Conservation (phyloP, 1,140 invertebrate genomes). For the Hycleus phaleratus region DNA sequence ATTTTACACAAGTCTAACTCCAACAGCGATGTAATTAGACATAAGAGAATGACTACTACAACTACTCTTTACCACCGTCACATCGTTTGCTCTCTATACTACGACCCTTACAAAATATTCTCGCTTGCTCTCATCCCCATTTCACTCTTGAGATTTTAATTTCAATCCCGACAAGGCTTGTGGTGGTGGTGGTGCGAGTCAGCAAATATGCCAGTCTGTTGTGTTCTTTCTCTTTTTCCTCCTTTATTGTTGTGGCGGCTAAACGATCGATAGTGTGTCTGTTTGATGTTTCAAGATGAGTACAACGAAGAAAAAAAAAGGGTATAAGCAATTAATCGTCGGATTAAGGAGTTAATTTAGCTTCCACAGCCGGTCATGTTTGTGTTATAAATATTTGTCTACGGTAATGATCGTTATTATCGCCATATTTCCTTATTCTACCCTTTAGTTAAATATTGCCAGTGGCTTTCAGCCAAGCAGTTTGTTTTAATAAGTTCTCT, state of each 20-base stretch:
- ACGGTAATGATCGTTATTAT: constrained; percentile 16
- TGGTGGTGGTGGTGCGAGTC: constrained; percentile 7
- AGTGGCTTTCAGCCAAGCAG: constrained; percentile 2
- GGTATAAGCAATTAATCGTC: neutral
- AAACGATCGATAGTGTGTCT: constrained; percentile 5
- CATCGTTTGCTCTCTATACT: neutral
- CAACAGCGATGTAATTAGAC: constrained; percentile 12
- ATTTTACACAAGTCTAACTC: constrained; percentile 9
- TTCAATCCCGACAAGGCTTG: constrained; percentile 11
- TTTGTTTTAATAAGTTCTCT: constrained; percentile 15
- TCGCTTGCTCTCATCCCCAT: neutral
- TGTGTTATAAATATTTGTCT: constrained; percentile 12
- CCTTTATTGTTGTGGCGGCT: neutral
- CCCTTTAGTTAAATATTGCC: constrained; percentile 14
- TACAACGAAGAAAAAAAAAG: neutral
- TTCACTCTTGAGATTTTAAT: constrained; percentile 18
- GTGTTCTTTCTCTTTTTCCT: constrained; percentile 1
- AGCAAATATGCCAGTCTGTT: constrained; percentile 8
- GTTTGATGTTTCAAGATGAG: neutral
- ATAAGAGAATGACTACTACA: constrained; percentile 10
- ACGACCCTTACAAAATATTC: constrained; percentile 7
- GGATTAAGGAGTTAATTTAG: constrained; percentile 8
- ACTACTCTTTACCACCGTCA: neutral
- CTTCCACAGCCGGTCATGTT: constrained; percentile 11
- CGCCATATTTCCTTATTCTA: constrained; percentile 16